Base-by-base conservation (phyloP, 2,113 vertebrate genomes). In the Alethe diademata region DNA sequence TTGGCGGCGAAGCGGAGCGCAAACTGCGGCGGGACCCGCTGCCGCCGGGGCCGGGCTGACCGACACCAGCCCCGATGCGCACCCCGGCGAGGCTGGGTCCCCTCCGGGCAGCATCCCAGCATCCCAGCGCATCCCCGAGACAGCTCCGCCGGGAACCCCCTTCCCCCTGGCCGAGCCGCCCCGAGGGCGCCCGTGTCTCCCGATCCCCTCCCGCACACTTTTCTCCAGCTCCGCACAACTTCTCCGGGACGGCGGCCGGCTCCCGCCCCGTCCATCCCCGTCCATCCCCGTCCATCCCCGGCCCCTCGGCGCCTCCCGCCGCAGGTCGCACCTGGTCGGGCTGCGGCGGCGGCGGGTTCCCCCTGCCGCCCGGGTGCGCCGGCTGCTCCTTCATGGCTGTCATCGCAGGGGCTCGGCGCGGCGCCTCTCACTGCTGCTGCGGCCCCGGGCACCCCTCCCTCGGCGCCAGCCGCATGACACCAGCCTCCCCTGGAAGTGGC, bases 361-460 rank as follows among this genome's bases (percentile, higher is more conserved):
- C 97, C 97, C 98, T 97, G 92, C 96, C 98, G 97, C 97, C 96
- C 22, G 95, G 97, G 96, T 86, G 92, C 92, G 96, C 96, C 92
- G 90, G 98, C 88, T 98, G 98, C 88, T 98, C 98, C 98, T 99
- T 99, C 97, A 98, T 98, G 80, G 98, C 99, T 93, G 99, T 99
- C 98, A 99, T 99, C 86, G 96, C 97, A 92, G 62, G 50, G 97
- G 95, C 97, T 43, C 8, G 58, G 56, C 36, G 36, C 11, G 69
- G 45, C 96, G 91, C 89, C 94, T 97, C 92, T 97, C 82, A 92
- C 92, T 86, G 95, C 86, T 85, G 95, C 97, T 95, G 96, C 97
- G 97, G 94, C 89, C 92, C 93, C 96, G 88, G 90, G 95, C 81
- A 92, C 94, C 86, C 54, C 94, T 96, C 96, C 76, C 97, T 95